Base-by-base conservation (phyloP, 1,140 invertebrate species). In the Bombus balteatus region DNA sequence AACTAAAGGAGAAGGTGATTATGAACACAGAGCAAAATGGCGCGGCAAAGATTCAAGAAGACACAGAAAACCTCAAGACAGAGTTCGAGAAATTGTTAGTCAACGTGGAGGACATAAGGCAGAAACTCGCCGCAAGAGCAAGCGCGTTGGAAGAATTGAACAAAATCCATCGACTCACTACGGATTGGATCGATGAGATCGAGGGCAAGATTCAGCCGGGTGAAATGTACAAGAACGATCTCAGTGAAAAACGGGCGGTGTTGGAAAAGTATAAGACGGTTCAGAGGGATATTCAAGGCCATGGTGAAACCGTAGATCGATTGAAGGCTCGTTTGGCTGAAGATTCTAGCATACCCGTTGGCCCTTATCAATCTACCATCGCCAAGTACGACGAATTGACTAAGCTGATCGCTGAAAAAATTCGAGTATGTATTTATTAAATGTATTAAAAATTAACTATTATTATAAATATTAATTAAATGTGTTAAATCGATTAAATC, bases 1-100 rank as follows among this genome's bases (percentile, higher is more conserved):
- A 99, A 91, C 94, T 99, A 0, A 99, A 98, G 94, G 98, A 99
- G 94, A 97, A 97, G 92, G 98, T 99, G 0, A 98, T 98, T 9
- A 97, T 98, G 96, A 98, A 98, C 92, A 99, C 98, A 0, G 98
- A 99, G 95, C 97, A 98, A 87, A 96, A 96, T 86, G 98, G 98
- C 2, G 97, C 97, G 2, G 96, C 96, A 0, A 98, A 98, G 93
- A 98, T 99, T 77, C 97, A 98, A 93, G 98, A 99, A 92, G 98
- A 98, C 89, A 98, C 98, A 0, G 98, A 98, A 88, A 97, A 97
- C 88, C 94, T 99, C 9, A 98, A 98, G 93, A 96, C 97, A 89
- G 98, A 99, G 92, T 98, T 99, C 93, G 98, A 99, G 84, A 98
- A 97, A 91, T 93, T 99, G 1, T 95, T 98, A 71, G 95, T 95